These are phyloP conservation scores for Drosophila virilis DNA, from an alignment of 1,140 invertebrate species.

Conservation along the genomic window DNA sequence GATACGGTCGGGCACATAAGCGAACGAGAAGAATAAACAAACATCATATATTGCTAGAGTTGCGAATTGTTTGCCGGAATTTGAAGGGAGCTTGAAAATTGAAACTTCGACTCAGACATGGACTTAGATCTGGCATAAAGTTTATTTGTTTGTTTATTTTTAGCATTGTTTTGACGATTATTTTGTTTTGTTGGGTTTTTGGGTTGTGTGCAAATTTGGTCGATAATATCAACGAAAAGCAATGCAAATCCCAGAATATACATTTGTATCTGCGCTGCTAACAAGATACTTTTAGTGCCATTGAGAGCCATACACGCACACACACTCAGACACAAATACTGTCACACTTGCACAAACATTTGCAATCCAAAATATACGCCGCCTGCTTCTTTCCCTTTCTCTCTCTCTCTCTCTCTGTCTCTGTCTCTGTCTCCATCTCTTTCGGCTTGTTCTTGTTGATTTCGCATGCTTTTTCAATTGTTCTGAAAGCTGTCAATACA, in stretches of 20 bases:
- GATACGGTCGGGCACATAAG: no score
- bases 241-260: slow-evolving; percentile 69
- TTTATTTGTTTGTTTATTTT: slow-evolving; percentile 43
- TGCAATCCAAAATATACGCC: slow-evolving; percentile 26
- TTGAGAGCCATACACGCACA: slow-evolving; percentile 27
- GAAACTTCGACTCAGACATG: slow-evolving; percentile 10
- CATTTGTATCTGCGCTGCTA: slow-evolving; percentile 65
- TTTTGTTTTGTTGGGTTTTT: slow-evolving; percentile 22
- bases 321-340: slow-evolving; percentile 3
- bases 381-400: background rate
- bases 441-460: background rate
- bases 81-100: background rate
- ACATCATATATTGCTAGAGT: no score
- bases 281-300: slow-evolving; percentile 66
- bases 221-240: slow-evolving; percentile 49
- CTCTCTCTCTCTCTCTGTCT: background rate
- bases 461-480: slow-evolving; percentile 56
- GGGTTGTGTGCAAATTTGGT: slow-evolving; percentile 45
- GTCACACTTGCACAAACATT: slow-evolving; percentile 25
- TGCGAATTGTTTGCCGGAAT: background rate
- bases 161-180: slow-evolving; percentile 30
- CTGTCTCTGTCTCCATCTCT: background rate
- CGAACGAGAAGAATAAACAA: background rate
- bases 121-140: slow-evolving; percentile 10
- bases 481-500: slow-evolving; percentile 63